Evolutionary conservation across 2,888 invertebrate genomes (phyloP).

Genomic region (Drosophila mulleri): DNA sequence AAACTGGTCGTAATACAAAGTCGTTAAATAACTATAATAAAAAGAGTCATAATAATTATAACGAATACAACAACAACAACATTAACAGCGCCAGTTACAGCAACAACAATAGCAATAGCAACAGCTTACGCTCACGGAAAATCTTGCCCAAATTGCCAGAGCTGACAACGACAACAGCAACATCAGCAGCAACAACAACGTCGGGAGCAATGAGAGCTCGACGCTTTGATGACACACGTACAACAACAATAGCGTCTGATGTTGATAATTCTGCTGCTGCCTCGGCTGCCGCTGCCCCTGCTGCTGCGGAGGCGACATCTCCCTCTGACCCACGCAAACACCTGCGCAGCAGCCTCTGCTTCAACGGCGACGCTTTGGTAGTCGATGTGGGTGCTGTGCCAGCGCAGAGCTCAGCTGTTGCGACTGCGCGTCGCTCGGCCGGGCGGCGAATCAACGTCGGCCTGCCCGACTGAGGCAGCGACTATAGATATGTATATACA

Average conservation of each 20-base stretch:
- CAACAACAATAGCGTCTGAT: conserved; percentile 25
- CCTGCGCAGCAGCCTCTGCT: conserved; percentile 84
- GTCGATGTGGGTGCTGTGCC: conserved; percentile 72
- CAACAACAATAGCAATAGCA: conserved; percentile 33
- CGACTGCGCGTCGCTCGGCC: conserved; percentile 75
- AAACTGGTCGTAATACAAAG: conserved; percentile 68
- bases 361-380: conserved; percentile 81
- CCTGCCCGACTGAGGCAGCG: conserved; percentile 80
- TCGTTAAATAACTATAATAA: conserved; percentile 72
- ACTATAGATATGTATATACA: neutral
- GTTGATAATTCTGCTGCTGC: conserved; percentile 16
- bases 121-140: conserved; percentile 60
- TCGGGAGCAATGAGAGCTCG: conserved; percentile 46
- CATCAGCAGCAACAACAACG: conserved; percentile 24
- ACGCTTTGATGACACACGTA: conserved; percentile 56
- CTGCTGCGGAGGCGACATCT: conserved; percentile 41
- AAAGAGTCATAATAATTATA: conserved; percentile 57
- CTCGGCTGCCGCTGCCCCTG: conserved; percentile 12
- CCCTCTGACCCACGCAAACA: conserved; percentile 76
- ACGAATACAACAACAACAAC: conserved; percentile 39
- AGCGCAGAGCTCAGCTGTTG: conserved; percentile 52
- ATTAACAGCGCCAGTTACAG: conserved; percentile 27
- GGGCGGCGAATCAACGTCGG: conserved; percentile 83
- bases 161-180: conserved; percentile 30
- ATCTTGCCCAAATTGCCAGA: conserved; percentile 71